These are phyloP conservation scores for Acanthiza pusilla DNA, from an alignment of 2,797 vertebrate species.

Conservation along the genomic window DNA sequence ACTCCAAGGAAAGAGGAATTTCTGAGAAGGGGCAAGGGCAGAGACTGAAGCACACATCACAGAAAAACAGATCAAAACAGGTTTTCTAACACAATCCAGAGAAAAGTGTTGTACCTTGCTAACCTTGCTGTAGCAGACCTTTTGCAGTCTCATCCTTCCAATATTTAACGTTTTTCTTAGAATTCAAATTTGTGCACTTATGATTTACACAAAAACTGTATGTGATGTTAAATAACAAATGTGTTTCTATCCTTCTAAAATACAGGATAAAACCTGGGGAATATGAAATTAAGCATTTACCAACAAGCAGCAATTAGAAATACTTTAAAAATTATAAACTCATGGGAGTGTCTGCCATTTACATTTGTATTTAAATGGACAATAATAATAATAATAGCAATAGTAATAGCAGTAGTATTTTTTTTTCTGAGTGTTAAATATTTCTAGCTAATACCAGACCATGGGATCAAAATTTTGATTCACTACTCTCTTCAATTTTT, in stretches of 20 bases:
- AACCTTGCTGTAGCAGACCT: not conserved
- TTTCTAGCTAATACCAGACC: not conserved
- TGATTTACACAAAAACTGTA: not conserved
- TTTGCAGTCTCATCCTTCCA: not conserved
- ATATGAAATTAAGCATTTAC: not conserved
- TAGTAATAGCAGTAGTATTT: too few relatives aligned
- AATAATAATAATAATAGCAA: not conserved
- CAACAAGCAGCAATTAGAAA: not conserved
- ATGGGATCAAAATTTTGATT: not conserved
- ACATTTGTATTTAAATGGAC: not conserved
- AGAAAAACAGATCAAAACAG: not conserved
- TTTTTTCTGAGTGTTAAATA: not conserved
- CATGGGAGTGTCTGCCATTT: not conserved
- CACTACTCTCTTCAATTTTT: not conserved
- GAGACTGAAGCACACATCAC: not conserved
- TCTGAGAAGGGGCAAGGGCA: not conserved
- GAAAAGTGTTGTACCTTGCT: not conserved
- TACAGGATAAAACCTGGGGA: fast-evolving
- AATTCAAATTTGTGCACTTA: not conserved
- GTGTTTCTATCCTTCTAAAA: not conserved
- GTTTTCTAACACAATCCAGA: not conserved
- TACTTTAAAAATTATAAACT: not conserved
- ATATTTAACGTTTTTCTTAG: not conserved
- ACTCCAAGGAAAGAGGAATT: not conserved
- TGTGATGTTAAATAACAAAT: not conserved